Conservation (phyloP, 2,888 invertebrate genomes). For the Gibbula magus region DNA sequence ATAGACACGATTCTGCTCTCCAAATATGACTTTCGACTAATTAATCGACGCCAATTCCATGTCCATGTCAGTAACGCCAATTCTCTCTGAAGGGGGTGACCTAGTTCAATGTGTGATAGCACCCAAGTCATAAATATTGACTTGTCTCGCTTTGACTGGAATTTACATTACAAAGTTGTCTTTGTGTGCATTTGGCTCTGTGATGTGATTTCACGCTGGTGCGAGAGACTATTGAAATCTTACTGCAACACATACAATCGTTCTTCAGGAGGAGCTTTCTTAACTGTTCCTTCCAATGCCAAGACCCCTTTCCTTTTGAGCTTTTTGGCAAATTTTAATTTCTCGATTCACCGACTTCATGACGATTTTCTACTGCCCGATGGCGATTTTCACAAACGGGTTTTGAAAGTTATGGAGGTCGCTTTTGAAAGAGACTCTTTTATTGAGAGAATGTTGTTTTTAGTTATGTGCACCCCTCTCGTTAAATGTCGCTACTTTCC, state of each 20-base stretch:
- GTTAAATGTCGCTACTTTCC: too few relatives aligned
- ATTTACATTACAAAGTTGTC: conserved; percentile 10
- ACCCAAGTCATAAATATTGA: background rate
- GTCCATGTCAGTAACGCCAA: background rate
- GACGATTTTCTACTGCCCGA: background rate
- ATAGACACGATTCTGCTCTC: too few relatives aligned
- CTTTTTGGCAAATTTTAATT: background rate
- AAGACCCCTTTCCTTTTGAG: background rate
- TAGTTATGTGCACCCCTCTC: too few relatives aligned
- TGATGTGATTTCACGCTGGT: conserved; percentile 3
- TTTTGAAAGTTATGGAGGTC: background rate
- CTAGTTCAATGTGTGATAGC: background rate
- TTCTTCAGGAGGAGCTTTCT: too few relatives aligned
- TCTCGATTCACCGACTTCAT: background rate
- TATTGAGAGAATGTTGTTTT: too few relatives aligned
- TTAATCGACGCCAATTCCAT: conserved; percentile 5
- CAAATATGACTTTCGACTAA: conserved; percentile 4
- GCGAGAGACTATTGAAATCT: too few relatives aligned
- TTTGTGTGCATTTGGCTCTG: background rate
- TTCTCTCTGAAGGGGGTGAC: background rate
- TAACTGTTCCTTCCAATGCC: too few relatives aligned
- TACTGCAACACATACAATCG: too few relatives aligned
- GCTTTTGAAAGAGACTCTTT: background rate
- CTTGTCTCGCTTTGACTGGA: background rate
- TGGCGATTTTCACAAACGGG: background rate